Evolutionary conservation across 2,113 vertebrate species (phyloP).

Genomic region (Microcebus murinus): DNA sequence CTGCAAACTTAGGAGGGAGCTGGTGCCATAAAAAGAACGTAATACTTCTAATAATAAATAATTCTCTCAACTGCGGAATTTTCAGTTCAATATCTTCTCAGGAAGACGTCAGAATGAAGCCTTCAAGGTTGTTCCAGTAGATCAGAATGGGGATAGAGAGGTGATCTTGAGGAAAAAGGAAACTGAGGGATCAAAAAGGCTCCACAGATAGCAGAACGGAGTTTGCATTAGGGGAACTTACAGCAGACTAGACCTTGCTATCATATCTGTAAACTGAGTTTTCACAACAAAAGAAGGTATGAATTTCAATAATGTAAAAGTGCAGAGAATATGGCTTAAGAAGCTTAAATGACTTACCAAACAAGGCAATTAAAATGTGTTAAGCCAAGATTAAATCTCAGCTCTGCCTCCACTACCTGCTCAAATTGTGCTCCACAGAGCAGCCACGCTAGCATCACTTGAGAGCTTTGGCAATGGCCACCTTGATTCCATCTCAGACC

Average conservation of each 20-base stretch:
- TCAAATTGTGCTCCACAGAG: not conserved
- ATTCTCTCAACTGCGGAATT: slow-evolving; percentile 58
- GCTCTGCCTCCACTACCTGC: not conserved
- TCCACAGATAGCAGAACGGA: not conserved
- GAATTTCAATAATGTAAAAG: not conserved
- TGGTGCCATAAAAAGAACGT: slow-evolving; percentile 48
- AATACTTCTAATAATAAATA: slow-evolving; percentile 73
- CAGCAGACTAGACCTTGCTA: not conserved
- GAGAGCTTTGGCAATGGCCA: not conserved
- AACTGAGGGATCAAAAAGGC: slow-evolving; percentile 13
- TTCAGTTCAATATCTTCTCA: slow-evolving; percentile 64
- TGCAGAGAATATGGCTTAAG: not conserved
- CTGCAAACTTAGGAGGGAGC: slow-evolving; percentile 51
- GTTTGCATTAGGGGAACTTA: not conserved
- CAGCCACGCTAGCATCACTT: accelerated
- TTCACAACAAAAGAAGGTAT: not conserved
- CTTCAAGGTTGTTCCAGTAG: slow-evolving; percentile 40
- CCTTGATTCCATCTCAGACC: not conserved
- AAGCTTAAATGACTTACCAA: not conserved
- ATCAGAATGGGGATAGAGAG: slow-evolving; percentile 30
- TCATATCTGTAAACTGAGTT: slow-evolving; percentile 11
- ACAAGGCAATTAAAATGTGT: not conserved
- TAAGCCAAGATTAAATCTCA: not conserved
- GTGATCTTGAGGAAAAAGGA: slow-evolving; percentile 6
- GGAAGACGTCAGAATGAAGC: slow-evolving; percentile 72